Percentiles rank a stretch among this genome's conserved stretches.
These are phyloP conservation scores for Epinephelus fuscoguttatus DNA, from an alignment of 2,113 vertebrate species.

Conservation along the genomic window DNA sequence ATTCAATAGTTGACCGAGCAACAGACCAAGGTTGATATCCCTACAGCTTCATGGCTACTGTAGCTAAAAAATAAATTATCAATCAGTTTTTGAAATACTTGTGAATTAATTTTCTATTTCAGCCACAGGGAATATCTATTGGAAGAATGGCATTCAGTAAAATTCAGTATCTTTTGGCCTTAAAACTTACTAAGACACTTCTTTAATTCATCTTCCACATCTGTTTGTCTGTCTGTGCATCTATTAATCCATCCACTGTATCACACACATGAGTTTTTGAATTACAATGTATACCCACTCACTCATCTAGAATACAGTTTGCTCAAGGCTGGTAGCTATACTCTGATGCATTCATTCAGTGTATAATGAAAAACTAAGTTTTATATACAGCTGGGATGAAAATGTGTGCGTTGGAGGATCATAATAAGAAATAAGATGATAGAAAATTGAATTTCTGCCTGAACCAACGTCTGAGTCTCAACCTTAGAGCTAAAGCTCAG, in stretches of 20 bases:
- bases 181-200: background rate
- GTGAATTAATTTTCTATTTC: background rate
- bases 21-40: background rate
- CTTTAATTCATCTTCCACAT: background rate
- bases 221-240: background rate
- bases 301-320: background rate
- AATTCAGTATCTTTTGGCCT: too few relatives aligned
- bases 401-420: background rate
- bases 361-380: background rate
- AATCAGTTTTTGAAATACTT: background rate
- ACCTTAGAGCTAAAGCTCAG: background rate
- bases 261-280: background rate
- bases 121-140: background rate
- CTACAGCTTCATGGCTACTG: background rate
- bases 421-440: background rate
- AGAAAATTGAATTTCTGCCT: background rate
- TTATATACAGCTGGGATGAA: conserved; percentile 1
- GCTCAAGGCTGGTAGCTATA: background rate
- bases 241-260: background rate
- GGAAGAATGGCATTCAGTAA: background rate
- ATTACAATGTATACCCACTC: background rate
- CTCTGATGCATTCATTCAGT: background rate
- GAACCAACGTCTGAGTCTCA: background rate
- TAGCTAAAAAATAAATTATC: background rate
- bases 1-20: too few relatives aligned